These are phyloP conservation scores for Hippasteria phrygiana DNA, from an alignment of 53 echinoderm and acorn worm species.

Conservation along the genomic window DNA sequence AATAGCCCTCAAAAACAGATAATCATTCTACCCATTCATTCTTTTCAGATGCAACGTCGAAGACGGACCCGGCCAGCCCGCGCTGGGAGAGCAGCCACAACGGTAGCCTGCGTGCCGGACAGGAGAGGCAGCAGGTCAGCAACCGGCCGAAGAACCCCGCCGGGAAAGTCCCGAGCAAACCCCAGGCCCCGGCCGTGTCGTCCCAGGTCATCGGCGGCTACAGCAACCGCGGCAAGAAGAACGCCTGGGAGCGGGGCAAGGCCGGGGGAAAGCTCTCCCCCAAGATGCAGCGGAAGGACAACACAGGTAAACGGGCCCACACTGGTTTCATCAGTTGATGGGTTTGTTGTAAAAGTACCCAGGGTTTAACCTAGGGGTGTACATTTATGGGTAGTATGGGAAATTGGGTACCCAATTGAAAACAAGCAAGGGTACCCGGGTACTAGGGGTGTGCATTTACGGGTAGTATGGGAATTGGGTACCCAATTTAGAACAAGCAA, in stretches of 20 bases:
- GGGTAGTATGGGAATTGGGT: too few relatives aligned
- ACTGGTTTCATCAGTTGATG: too few relatives aligned
- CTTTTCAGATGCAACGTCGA: neutral
- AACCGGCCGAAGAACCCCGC: constrained; percentile 41
- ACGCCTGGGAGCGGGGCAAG: constrained; percentile 62
- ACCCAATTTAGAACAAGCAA: too few relatives aligned
- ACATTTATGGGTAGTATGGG: too few relatives aligned
- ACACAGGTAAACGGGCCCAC: constrained; percentile 13
- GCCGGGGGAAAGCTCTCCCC: constrained; percentile 17
- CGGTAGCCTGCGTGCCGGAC: neutral
- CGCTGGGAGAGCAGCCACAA: neutral
- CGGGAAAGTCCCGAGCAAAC: neutral
- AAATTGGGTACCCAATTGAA: too few relatives aligned
- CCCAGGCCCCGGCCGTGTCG: constrained; percentile 8
- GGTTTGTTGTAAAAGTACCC: too few relatives aligned
- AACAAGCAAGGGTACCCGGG: too few relatives aligned
- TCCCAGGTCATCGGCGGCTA: constrained; percentile 66
- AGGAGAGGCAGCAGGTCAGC: neutral
- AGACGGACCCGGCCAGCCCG: constrained; percentile 2
- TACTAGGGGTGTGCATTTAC: too few relatives aligned
- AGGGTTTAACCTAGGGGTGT: too few relatives aligned
- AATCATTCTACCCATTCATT: neutral
- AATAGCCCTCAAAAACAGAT: neutral
- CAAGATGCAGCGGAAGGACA: constrained; percentile 32
- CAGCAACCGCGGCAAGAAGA: constrained; percentile 76